A percentile compares a stretch with the other conserved stretches of the same genome.
Conservation (phyloP, 2,888 invertebrate genomes). For the Lepidochitona cinerea region DNA sequence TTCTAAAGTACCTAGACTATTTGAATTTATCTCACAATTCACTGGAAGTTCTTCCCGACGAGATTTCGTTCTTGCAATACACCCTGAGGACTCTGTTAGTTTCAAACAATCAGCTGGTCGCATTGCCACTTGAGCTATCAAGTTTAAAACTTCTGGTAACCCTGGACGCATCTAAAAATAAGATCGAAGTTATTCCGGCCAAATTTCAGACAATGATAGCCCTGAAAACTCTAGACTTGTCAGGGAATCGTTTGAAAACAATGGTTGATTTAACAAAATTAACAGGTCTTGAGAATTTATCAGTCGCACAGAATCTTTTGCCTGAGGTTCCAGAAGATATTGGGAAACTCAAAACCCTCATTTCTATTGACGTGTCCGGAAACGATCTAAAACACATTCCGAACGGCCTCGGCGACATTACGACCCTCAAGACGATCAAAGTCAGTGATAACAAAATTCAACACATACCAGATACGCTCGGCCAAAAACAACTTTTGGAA, state of each 20-base stretch:
- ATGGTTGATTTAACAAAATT: constrained; percentile 48
- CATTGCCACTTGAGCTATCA: constrained; percentile 53
- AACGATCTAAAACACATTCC: constrained; percentile 54
- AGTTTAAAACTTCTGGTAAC: constrained; percentile 54
- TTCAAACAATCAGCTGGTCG: constrained; percentile 52
- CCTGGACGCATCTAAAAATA: constrained; percentile 53
- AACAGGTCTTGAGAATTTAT: constrained; percentile 45
- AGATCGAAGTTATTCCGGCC: constrained; percentile 54
- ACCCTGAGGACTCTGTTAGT: constrained; percentile 55
- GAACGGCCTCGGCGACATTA: constrained; percentile 43
- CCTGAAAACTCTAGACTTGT: constrained; percentile 53
- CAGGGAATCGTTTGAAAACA: constrained; percentile 46
- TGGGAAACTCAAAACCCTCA: constrained; percentile 46
- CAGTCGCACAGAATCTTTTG: constrained; percentile 51
- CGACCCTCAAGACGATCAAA: constrained; percentile 47
- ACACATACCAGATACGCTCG: constrained; percentile 58
- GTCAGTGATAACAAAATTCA: constrained; percentile 56
- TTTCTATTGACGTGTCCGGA: constrained; percentile 55
- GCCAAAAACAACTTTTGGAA: constrained; percentile 56
- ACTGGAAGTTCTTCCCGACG: constrained; percentile 83
- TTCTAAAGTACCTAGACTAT: constrained; percentile 60
- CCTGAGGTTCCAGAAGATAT: constrained; percentile 55
- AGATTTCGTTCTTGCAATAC: constrained; percentile 68
- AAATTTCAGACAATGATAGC: constrained; percentile 57
- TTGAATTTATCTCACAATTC: constrained; percentile 84